phyloP scores from a whole-genome alignment of 2,797 vertebrate species.

The Neopelma chrysocephalum region DNA sequence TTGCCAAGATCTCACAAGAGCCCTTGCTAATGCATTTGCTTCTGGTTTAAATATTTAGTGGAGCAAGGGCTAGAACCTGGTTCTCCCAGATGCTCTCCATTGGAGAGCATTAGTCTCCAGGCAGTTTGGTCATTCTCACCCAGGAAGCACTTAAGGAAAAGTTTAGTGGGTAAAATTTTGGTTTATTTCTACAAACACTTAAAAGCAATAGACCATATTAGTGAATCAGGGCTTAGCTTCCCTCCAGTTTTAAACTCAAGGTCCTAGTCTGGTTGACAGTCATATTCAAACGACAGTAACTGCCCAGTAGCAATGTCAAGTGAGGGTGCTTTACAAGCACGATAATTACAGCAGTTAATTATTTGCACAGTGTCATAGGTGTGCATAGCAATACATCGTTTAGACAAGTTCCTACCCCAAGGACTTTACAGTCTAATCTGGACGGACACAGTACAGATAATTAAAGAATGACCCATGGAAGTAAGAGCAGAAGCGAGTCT shows the following conservation, averaged over 20 bases:
- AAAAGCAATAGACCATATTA: background rate
- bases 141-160: background rate
- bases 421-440: conserved; percentile 19
- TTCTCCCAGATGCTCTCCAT: background rate
- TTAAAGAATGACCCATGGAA: conserved; percentile 19
- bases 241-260: background rate
- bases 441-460: background rate
- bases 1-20: background rate
- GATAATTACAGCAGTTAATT: conserved; percentile 48
- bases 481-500: background rate
- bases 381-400: conserved; percentile 18
- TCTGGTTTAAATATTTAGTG: background rate
- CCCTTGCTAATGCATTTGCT: background rate
- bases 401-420: conserved; percentile 40
- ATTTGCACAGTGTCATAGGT: conserved; percentile 28
- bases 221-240: background rate
- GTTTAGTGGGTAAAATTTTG: background rate
- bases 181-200: background rate
- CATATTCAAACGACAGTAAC: background rate
- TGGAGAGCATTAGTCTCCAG: background rate
- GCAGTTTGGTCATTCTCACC: background rate
- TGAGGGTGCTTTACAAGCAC: background rate
- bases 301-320: conserved; percentile 34
- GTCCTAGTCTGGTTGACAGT: background rate
- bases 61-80: background rate